These are phyloP conservation scores for Philotrypesis tridentata DNA, from an alignment of 1,140 invertebrate genomes.

Conservation along the genomic window DNA sequence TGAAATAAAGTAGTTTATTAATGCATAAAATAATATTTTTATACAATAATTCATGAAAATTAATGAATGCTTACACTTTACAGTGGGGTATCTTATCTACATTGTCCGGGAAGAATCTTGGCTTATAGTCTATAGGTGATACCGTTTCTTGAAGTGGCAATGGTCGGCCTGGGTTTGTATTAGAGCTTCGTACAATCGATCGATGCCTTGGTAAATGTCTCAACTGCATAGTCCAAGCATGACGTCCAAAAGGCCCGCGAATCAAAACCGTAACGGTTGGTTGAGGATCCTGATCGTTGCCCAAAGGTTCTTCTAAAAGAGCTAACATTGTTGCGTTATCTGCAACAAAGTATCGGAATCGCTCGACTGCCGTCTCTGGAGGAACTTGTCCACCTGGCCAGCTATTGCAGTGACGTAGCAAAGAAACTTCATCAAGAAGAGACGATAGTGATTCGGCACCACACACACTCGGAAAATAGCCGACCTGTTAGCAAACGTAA, in stretches of 20 bases:
- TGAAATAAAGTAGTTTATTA: neutral
- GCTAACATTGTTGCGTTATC: slow-evolving; percentile 93
- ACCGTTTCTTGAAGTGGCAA: slow-evolving; percentile 83
- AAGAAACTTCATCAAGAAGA: slow-evolving; percentile 88
- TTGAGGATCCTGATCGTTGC: slow-evolving; percentile 85
- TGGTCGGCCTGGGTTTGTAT: slow-evolving; percentile 84
- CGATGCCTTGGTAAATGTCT: slow-evolving; percentile 87
- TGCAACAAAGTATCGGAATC: slow-evolving; percentile 92
- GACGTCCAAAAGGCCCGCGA: slow-evolving; percentile 92
- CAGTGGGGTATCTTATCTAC: slow-evolving; percentile 87
- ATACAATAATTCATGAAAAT: neutral
- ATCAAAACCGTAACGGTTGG: slow-evolving; percentile 87
- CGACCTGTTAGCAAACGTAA: slow-evolving; percentile 75
- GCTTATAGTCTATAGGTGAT: slow-evolving; percentile 77
- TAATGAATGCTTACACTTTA: slow-evolving; percentile 80
- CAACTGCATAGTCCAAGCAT: slow-evolving; percentile 95
- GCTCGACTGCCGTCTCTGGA: slow-evolving; percentile 76
- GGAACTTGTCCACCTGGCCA: slow-evolving; percentile 73
- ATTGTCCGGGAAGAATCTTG: slow-evolving; percentile 87
- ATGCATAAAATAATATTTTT: slow-evolving; percentile 10
- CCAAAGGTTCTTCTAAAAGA: slow-evolving; percentile 91
- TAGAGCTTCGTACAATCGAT: slow-evolving; percentile 81
- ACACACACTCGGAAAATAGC: slow-evolving; percentile 88
- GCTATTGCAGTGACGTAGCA: slow-evolving; percentile 86
- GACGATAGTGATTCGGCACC: slow-evolving; percentile 90